Percentiles rank a stretch among this genome's conserved stretches.
These are phyloP conservation scores for Apeltes quadracus DNA, from an alignment of 2,113 vertebrate genomes.

Conservation along the genomic window DNA sequence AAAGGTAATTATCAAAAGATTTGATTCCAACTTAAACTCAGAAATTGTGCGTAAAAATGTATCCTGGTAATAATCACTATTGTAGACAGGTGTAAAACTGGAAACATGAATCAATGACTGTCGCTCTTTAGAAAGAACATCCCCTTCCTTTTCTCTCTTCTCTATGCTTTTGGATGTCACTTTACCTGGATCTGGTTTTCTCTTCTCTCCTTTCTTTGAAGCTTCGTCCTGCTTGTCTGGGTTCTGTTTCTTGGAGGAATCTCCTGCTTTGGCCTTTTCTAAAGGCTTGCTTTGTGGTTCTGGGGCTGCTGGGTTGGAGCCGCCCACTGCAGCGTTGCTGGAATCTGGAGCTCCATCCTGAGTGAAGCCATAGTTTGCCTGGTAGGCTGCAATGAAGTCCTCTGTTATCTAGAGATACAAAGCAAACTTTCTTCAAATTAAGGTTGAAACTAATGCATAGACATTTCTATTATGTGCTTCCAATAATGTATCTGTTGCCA, in stretches of 20 bases:
- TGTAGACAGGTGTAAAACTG: neutral
- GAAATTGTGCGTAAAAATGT: neutral
- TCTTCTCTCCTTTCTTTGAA: slow-evolving; percentile 89
- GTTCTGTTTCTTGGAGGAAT: slow-evolving; percentile 37
- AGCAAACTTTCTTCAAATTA: slow-evolving; percentile 35
- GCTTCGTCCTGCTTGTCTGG: slow-evolving; percentile 69
- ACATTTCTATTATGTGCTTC: neutral
- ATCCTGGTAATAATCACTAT: neutral
- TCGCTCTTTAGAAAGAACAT: neutral
- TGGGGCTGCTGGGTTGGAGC: slow-evolving; percentile 41
- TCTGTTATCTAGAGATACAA: slow-evolving; percentile 88
- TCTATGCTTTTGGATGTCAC: neutral
- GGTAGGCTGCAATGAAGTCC: slow-evolving; percentile 94
- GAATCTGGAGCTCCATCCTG: slow-evolving; percentile 78
- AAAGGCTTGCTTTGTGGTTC: slow-evolving; percentile 49
- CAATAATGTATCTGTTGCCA: neutral
- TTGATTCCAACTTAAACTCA: neutral
- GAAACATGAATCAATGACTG: neutral
- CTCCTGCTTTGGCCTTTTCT: slow-evolving; percentile 43
- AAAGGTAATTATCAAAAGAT: neutral
- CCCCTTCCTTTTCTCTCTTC: neutral
- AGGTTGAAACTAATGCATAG: slow-evolving; percentile 14
- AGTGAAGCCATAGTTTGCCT: slow-evolving; percentile 92
- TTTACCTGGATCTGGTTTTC: slow-evolving; percentile 88
- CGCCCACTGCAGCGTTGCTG: slow-evolving; percentile 44